These are phyloP conservation scores for Parauchenoglanis ngamensis DNA, from an alignment of 2,797 vertebrate species.

Conservation along the genomic window DNA sequence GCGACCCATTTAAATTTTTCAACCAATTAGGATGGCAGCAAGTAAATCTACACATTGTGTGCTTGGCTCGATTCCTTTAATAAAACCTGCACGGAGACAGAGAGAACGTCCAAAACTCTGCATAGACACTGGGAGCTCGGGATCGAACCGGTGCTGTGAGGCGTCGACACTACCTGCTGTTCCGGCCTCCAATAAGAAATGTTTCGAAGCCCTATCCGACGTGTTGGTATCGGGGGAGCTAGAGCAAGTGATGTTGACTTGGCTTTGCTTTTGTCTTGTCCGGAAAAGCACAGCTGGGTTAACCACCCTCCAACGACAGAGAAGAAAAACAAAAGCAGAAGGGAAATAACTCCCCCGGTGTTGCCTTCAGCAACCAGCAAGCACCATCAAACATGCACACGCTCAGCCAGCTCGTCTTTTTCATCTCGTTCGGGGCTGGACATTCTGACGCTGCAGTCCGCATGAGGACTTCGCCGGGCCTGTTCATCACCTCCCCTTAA, in stretches of 20 bases:
- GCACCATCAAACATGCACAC: constrained; percentile 6
- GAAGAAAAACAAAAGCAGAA: constrained; percentile 43
- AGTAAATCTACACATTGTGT: not conserved
- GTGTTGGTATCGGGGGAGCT: constrained; percentile 5
- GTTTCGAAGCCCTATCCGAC: not conserved
- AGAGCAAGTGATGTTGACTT: constrained; percentile 52
- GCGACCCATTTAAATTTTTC: constrained; percentile 2
- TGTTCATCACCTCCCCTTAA: constrained; percentile 4
- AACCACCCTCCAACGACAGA: constrained; percentile 38
- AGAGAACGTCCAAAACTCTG: not conserved
- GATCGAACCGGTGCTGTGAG: not conserved
- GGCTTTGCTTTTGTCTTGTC: constrained; percentile 45
- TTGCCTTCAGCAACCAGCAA: constrained; percentile 28
- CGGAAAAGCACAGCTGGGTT: constrained; percentile 52
- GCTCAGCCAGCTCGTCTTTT: not conserved
- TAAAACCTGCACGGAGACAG: not conserved
- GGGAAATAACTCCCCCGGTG: constrained; percentile 42
- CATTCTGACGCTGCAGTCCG: constrained; percentile 11
- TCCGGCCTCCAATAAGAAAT: not conserved
- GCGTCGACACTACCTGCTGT: not conserved
- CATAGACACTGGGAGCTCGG: not conserved
- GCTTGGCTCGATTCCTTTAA: not conserved
- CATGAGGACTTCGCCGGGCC: not conserved
- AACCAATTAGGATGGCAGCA: not conserved
- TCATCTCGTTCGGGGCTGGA: not conserved